These are phyloP conservation scores for Malurus splendens DNA, from an alignment of 2,797 vertebrate species.

Conservation along the genomic window DNA sequence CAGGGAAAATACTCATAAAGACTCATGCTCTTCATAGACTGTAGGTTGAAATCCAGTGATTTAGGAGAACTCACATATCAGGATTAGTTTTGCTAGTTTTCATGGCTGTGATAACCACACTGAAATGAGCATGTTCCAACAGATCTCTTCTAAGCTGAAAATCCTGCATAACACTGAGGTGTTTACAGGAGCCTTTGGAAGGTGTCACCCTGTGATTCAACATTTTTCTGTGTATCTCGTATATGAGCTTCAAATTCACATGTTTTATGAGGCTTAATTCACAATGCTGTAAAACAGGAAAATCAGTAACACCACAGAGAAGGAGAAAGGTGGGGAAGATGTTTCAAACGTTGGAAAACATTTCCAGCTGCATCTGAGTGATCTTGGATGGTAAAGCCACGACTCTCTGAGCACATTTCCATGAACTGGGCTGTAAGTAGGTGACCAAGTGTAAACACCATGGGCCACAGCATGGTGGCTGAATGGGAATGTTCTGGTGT, in stretches of 20 bases:
- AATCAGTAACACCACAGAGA: not conserved
- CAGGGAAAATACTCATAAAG: not conserved
- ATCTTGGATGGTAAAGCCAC: not conserved
- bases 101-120: not conserved
- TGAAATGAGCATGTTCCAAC: not conserved
- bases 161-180: not conserved
- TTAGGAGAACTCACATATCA: not conserved
- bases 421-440: not conserved
- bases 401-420: not conserved
- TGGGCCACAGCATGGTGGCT: not conserved
- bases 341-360: not conserved
- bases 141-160: not conserved
- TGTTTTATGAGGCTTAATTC: not conserved
- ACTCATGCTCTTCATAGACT: not conserved
- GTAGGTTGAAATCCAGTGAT: not conserved
- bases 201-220: not conserved
- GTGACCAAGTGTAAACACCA: not conserved
- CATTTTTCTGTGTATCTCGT: not conserved
- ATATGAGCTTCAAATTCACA: not conserved
- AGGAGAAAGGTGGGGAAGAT: not conserved
- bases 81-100: not conserved
- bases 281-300: not conserved
- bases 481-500: not conserved
- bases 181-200: not conserved
- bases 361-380: not conserved